Evolutionary conservation across 2,888 invertebrate species (phyloP).

Genomic region (Chrysodeixis includens): DNA sequence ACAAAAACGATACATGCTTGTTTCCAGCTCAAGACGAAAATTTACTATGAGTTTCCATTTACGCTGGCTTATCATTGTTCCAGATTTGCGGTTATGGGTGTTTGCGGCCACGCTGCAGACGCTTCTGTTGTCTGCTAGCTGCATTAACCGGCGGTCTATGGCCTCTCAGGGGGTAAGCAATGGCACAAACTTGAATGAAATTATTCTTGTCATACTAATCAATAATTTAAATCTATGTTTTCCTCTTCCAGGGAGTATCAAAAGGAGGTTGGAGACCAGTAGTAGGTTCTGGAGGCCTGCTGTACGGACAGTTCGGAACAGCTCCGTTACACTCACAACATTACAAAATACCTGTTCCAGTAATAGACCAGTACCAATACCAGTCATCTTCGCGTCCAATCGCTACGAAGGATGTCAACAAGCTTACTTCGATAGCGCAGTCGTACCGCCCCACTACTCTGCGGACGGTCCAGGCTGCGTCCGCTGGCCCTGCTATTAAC

Average conservation of each 20-base stretch:
- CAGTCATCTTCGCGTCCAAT: constrained; percentile 82
- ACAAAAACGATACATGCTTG: no score
- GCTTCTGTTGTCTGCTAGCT: constrained; percentile 65
- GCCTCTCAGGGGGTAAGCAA: constrained; percentile 73
- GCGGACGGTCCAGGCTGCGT: constrained; percentile 72
- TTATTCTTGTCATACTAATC: background rate
- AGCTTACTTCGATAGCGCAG: constrained; percentile 85
- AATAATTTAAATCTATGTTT: constrained; percentile 7
- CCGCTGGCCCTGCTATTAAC: constrained; percentile 69
- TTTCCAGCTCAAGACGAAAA: no score
- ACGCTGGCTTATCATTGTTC: constrained; percentile 21
- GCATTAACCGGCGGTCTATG: constrained; percentile 77
- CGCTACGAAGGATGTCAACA: constrained; percentile 78
- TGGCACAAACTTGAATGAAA: background rate
- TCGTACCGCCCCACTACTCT: constrained; percentile 84
- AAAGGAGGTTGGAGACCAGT: constrained; percentile 91
- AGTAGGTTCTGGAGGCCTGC: constrained; percentile 80
- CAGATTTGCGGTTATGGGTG: constrained; percentile 79
- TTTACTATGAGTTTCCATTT: background rate
- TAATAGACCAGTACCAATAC: constrained; percentile 76
- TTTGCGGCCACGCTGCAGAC: constrained; percentile 69
- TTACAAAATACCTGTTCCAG: constrained; percentile 79
- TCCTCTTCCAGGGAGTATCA: constrained; percentile 80
- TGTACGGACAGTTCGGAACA: constrained; percentile 77
- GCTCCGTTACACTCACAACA: constrained; percentile 78